Conservation (phyloP, 2,797 vertebrate genomes). For the Pelobates cultripes region DNA sequence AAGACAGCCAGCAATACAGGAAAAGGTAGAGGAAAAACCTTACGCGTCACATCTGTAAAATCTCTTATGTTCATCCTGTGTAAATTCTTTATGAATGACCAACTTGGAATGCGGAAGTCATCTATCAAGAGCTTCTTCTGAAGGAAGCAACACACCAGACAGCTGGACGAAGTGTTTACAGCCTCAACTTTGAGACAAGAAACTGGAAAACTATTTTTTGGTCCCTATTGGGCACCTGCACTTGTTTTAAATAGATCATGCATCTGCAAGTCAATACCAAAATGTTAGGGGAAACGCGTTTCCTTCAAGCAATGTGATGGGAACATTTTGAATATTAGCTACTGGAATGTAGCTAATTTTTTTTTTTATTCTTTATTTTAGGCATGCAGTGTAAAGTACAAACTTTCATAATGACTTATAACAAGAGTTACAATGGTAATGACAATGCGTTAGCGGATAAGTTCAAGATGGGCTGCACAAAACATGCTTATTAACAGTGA, state of each 20-base stretch:
- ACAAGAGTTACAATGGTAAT: too few relatives aligned
- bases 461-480: too few relatives aligned
- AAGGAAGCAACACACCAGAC: constrained; percentile 3
- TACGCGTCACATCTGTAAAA: constrained; percentile 27
- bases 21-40: constrained; percentile 28
- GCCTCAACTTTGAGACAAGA: neutral
- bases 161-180: constrained; percentile 1
- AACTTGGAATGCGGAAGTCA: constrained; percentile 45
- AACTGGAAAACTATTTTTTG: neutral
- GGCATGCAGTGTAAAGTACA: too few relatives aligned
- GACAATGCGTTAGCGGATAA: too few relatives aligned
- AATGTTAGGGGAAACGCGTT: neutral
- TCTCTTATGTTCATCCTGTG: constrained; percentile 38
- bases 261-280: neutral
- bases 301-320: too few relatives aligned
- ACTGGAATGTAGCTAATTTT: too few relatives aligned
- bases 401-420: too few relatives aligned
- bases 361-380: too few relatives aligned
- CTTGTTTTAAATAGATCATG: neutral
- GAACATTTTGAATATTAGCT: too few relatives aligned
- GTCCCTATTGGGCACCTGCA: neutral
- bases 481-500: too few relatives aligned
- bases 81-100: constrained; percentile 33
- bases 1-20: constrained; percentile 45
- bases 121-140: constrained; percentile 6